A percentile compares a stretch with the other conserved stretches of the same genome.
phyloP scores from a whole-genome alignment of 1,140 invertebrate species.

The Pseudomyrmex flavicornis region DNA sequence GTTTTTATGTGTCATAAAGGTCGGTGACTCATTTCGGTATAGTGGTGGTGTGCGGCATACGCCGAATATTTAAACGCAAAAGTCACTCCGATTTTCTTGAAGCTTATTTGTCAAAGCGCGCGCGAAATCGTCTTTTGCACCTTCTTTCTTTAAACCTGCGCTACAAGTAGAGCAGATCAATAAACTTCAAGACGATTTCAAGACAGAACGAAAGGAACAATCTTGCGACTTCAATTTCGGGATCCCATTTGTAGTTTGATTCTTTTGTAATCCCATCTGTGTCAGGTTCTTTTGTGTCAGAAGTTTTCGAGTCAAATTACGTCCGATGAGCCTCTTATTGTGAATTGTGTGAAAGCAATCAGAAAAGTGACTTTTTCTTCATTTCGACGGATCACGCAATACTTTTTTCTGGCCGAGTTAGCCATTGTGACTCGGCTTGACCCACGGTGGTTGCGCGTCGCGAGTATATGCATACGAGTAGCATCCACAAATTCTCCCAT shows the following conservation, averaged over 20 bases:
- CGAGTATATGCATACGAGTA: conserved; percentile 58
- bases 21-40: conserved; percentile 6
- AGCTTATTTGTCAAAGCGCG: conserved; percentile 22
- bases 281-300: background rate
- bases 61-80: background rate
- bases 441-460: conserved; percentile 56
- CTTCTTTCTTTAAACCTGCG: conserved; percentile 46
- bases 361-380: background rate
- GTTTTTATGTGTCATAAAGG: background rate
- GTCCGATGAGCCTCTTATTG: no score
- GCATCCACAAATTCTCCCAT: conserved; percentile 71
- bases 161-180: conserved; percentile 60
- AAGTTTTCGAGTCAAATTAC: background rate
- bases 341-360: background rate
- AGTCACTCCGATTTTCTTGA: background rate
- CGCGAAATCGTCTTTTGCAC: conserved; percentile 26
- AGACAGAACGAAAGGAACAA: conserved; percentile 8
- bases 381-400: no score
- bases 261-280: background rate
- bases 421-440: conserved; percentile 35
- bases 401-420: background rate
- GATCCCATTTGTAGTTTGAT: background rate
- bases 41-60: background rate
- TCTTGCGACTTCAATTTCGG: background rate
- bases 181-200: conserved; percentile 55